Evolutionary conservation across 2,113 vertebrate species (phyloP).

Genomic region (Campylorhamphus procurvoides): DNA sequence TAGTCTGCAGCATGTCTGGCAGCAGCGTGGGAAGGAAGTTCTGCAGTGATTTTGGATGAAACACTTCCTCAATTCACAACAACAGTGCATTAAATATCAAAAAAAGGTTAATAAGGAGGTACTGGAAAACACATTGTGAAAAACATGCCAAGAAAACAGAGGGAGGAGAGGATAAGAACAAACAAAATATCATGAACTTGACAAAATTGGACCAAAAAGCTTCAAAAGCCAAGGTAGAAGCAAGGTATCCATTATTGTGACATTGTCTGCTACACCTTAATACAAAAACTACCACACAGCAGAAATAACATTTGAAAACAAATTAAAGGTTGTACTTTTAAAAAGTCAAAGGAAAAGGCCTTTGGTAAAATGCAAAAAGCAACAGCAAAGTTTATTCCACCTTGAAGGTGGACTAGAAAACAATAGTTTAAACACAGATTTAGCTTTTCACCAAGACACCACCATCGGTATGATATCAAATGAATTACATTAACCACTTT

Average conservation of each 20-base stretch:
- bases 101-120: neutral
- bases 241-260: neutral
- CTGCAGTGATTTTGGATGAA: constrained; percentile 29
- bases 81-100: neutral
- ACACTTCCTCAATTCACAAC: constrained; percentile 39
- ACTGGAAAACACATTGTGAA: neutral
- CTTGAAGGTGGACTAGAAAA: neutral
- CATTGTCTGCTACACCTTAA: neutral
- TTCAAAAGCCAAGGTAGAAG: neutral
- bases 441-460: neutral
- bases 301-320: neutral
- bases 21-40: constrained; percentile 42
- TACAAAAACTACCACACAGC: neutral
- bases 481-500: neutral
- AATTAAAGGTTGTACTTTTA: neutral
- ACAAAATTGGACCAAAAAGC: neutral
- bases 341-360: neutral
- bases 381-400: neutral
- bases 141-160: neutral
- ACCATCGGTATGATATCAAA: neutral
- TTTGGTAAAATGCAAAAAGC: neutral
- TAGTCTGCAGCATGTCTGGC: constrained; percentile 29
- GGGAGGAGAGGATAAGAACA: neutral
- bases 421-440: neutral
- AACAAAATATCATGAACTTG: neutral